Evolutionary conservation across 92 coral and sea anemone genomes (phyloP), one percentile per base, ranked within the genome.

Genomic region (Meandrina meandrites): DNA sequence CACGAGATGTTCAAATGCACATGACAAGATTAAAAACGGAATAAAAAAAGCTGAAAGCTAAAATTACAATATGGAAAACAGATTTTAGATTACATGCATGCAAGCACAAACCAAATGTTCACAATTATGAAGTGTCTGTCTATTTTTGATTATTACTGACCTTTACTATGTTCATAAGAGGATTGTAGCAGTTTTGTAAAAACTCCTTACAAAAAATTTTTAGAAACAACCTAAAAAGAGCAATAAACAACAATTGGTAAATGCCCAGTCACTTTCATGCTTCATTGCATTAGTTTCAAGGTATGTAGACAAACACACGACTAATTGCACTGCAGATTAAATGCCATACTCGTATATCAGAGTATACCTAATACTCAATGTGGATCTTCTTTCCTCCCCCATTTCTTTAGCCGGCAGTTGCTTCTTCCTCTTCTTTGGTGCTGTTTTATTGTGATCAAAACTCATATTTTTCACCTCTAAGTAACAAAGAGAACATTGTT

Each of bases 401-500:
- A 91, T 94, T n/a, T 97, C 98, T 83, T 93, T 94, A 28, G 91
- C 98, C 51, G 79, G 87, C 88, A 95, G 83, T 89, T 97, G 94
- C 27, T 89, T 94, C 75, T 95, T 97, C 58, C 99, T 83, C 86
- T 95, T 97, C 88, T 92, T 95, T 10, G 93, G 96, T 51, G 96
- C 93, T 75, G 94, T 88, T 88, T 97, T 97, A 28, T 96, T 98
- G 60, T 80, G 84, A 84, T 97, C 99, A 92, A 97, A 97, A 64
- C 93, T 90, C 94, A 97, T 90, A 72, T 97, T 93, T 75, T 97
- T 97, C 45, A 96, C 99, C 92, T 92, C 99, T 97, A 81, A 0
- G 34, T 19, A 42, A 53, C 1, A 70, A 78, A 67, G 53, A 66
- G 79, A 47, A 40, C 78, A 73, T 21, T 36, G 51, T 73, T 40